These are phyloP conservation scores for Paradoxurus hermaphroditus DNA, from an alignment of 2,113 vertebrate species.

Conservation along the genomic window DNA sequence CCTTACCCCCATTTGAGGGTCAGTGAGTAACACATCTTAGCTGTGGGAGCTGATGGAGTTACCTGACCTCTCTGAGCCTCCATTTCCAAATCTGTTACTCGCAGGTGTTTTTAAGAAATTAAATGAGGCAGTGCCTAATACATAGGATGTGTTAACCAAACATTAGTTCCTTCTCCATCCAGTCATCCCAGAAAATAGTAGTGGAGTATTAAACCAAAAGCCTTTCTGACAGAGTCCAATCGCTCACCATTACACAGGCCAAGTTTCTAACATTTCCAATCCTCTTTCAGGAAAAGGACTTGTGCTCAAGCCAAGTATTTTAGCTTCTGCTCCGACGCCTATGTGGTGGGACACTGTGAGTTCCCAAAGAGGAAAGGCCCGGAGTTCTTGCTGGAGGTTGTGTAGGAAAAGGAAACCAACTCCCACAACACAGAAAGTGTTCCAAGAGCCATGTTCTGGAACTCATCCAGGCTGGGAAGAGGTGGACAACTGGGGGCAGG, in stretches of 20 bases:
- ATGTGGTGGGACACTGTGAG: conserved; percentile 76
- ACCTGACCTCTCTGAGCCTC: neutral
- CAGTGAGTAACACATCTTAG: neutral
- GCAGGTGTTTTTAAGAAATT: neutral
- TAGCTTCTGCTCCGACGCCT: conserved; percentile 52
- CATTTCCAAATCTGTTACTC: neutral
- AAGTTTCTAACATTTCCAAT: neutral
- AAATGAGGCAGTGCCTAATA: neutral
- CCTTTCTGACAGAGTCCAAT: neutral
- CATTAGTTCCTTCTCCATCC: neutral
- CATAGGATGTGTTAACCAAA: neutral
- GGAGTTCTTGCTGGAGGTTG: conserved; percentile 76
- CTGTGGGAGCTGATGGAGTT: neutral
- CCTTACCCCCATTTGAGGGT: neutral
- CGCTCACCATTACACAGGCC: neutral
- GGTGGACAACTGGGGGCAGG: accelerated
- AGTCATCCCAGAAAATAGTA: neutral
- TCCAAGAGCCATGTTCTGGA: conserved; percentile 30
- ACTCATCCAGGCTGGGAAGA: neutral
- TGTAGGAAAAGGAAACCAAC: conserved; percentile 83
- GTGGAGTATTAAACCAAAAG: neutral
- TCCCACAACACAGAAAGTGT: conserved; percentile 41
- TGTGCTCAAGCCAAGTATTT: neutral
- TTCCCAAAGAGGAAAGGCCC: conserved; percentile 68
- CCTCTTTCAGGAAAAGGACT: neutral